Percentiles rank a stretch among this genome's conserved stretches.
These are phyloP conservation scores for Siniperca obscura DNA, from an alignment of 2,797 vertebrate genomes.

Conservation along the genomic window DNA sequence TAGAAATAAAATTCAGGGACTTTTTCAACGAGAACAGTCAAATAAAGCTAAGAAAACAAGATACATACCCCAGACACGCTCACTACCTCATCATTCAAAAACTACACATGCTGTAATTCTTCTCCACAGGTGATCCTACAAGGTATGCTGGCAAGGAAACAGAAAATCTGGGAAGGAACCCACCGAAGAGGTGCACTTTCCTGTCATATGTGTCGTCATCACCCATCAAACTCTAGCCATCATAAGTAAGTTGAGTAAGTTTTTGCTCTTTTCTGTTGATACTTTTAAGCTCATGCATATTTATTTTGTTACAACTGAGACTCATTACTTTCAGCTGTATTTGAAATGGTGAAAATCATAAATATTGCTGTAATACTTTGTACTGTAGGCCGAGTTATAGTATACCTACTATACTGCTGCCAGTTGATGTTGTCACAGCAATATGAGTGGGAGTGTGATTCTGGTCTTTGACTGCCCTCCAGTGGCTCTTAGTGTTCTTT, in stretches of 20 bases:
- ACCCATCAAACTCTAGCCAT: neutral
- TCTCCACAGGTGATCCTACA: neutral
- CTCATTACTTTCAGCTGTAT: neutral
- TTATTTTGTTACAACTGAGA: neutral
- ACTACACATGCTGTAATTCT: neutral
- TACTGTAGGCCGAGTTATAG: neutral
- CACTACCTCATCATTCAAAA: too few relatives aligned
- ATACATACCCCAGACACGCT: too few relatives aligned
- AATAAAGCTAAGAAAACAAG: too few relatives aligned
- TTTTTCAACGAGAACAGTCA: too few relatives aligned
- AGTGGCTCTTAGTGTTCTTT: neutral
- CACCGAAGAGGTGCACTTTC: too few relatives aligned
- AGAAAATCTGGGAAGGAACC: too few relatives aligned
- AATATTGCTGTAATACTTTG: neutral
- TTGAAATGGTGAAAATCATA: neutral
- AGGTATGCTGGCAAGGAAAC: neutral
- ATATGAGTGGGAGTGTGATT: neutral
- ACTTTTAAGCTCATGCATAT: neutral
- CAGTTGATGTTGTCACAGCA: neutral
- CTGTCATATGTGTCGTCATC: too few relatives aligned
- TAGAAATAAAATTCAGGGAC: too few relatives aligned
- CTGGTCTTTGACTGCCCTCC: conserved; percentile 13
- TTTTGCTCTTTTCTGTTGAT: neutral
- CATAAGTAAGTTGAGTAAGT: neutral
- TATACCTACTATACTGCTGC: neutral